A percentile compares a stretch with the other conserved stretches of the same genome.
Conservation (phyloP, 2,888 invertebrate species). For the Frankliniella fusca region DNA sequence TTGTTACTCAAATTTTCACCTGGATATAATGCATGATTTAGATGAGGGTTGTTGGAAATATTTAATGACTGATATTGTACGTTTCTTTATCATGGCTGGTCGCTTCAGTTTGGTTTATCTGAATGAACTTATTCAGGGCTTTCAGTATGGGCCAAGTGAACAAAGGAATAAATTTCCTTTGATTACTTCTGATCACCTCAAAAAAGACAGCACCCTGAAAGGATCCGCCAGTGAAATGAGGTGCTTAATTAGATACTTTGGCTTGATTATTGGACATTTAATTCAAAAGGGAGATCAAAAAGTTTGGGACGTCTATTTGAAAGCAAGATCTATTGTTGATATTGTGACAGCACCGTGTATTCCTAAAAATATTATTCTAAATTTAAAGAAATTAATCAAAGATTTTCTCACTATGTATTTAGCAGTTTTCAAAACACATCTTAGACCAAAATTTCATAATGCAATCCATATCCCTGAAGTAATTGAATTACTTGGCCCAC, state of each 20-base stretch:
- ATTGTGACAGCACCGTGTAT: background rate
- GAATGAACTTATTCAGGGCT: background rate
- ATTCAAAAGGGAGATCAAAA: background rate
- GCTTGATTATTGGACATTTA: background rate
- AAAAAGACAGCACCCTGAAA: no score
- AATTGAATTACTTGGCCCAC: background rate
- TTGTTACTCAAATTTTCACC: background rate
- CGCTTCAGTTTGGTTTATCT: background rate
- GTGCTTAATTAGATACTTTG: background rate
- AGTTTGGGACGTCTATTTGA: background rate
- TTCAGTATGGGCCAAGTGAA: background rate
- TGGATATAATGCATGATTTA: background rate
- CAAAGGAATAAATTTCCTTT: no score
- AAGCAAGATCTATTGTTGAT: no score
- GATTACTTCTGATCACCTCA: no score
- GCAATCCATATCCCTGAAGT: background rate
- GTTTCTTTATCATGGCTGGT: background rate
- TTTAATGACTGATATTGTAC: background rate
- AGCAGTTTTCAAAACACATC: background rate
- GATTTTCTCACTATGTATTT: background rate
- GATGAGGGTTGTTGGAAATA: background rate
- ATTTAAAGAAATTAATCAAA: background rate
- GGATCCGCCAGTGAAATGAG: background rate
- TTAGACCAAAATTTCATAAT: background rate
- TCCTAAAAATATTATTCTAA: background rate